Percentiles rank a stretch among this genome's conserved stretches.
phyloP scores from a whole-genome alignment of 1,140 invertebrate genomes.

The Mylabris phalerata region DNA sequence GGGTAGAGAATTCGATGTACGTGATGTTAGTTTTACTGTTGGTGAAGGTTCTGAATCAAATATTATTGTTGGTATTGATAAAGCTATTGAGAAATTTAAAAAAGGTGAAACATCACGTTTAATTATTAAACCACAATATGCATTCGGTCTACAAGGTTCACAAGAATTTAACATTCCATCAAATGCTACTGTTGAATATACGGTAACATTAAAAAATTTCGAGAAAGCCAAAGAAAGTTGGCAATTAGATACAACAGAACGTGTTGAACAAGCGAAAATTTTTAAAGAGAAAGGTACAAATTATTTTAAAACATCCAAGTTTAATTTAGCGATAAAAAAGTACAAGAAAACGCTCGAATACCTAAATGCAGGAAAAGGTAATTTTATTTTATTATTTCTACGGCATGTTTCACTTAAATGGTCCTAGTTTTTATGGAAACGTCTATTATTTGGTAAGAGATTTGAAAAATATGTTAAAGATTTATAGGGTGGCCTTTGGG shows the following conservation, averaged over 20 bases:
- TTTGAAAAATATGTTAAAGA: too few relatives aligned
- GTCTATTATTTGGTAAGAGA: too few relatives aligned
- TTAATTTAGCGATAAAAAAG: constrained; percentile 75
- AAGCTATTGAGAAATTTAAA: constrained; percentile 76
- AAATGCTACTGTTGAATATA: constrained; percentile 73
- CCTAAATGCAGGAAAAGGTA: constrained; percentile 36
- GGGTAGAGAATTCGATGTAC: constrained; percentile 63
- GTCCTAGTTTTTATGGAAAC: too few relatives aligned
- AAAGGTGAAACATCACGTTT: constrained; percentile 73
- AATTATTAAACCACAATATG: constrained; percentile 71
- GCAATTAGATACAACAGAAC: constrained; percentile 71
- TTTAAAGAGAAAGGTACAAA: constrained; percentile 87
- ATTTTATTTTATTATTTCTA: neutral
- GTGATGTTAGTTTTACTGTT: constrained; percentile 75
- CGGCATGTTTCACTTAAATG: too few relatives aligned
- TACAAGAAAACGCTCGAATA: constrained; percentile 66
- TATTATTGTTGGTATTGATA: constrained; percentile 78
- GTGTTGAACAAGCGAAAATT: constrained; percentile 71
- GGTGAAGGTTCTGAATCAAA: constrained; percentile 75
- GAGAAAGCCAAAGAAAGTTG: constrained; percentile 77
- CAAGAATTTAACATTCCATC: constrained; percentile 69
- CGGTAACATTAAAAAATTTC: constrained; percentile 72
- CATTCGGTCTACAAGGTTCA: constrained; percentile 70
- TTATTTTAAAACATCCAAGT: constrained; percentile 81
- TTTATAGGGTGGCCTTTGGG: too few relatives aligned